Percentiles rank a stretch among this genome's conserved stretches.
phyloP scores from a whole-genome alignment of 2,113 vertebrate genomes.

The Dermatemys mawii region DNA sequence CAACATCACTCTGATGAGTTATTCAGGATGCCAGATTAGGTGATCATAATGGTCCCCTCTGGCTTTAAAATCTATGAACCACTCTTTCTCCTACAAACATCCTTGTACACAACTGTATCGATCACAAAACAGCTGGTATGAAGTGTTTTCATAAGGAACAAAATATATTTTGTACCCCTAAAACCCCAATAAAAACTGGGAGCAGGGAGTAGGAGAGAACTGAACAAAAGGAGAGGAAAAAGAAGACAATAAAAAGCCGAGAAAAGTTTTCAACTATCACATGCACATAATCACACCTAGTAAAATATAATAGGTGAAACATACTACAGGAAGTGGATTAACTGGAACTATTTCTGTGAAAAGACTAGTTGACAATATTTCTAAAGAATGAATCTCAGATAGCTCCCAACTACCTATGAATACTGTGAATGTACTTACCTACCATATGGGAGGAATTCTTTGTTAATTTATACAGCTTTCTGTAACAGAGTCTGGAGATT shows the following conservation, averaged over 20 bases:
- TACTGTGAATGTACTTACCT: background rate
- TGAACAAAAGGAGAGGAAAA: background rate
- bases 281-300: accelerated
- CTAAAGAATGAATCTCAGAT: background rate
- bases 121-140: background rate
- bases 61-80: background rate
- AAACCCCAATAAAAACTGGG: background rate
- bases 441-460: background rate
- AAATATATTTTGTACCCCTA: background rate
- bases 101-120: background rate
- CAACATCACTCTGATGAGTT: background rate
- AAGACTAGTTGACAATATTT: background rate
- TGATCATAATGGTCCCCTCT: background rate
- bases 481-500: accelerated
- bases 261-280: background rate
- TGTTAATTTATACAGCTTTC: background rate
- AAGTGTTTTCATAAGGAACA: background rate
- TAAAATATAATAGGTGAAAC: background rate
- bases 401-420: background rate
- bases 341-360: accelerated
- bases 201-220: background rate
- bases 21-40: background rate
- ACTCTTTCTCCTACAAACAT: background rate
- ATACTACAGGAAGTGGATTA: accelerated
- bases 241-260: background rate